A percentile compares a stretch with the other conserved stretches of the same genome.
These are phyloP conservation scores for Drosophila varians DNA, from an alignment of 1,140 invertebrate species.

Conservation along the genomic window DNA sequence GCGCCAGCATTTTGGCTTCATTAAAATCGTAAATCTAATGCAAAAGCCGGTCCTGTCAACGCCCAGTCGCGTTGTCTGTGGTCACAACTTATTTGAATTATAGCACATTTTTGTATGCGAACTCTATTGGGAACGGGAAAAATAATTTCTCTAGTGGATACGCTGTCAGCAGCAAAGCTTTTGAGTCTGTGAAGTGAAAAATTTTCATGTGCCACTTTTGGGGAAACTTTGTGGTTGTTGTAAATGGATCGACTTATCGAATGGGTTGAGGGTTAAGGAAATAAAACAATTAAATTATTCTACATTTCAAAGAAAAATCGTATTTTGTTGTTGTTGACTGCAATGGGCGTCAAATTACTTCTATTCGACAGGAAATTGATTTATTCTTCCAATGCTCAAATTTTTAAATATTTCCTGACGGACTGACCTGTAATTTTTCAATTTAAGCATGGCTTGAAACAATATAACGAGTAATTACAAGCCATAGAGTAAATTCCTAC, in stretches of 20 bases:
- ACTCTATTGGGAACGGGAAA: not conserved
- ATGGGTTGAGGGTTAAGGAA: not conserved
- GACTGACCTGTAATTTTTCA: too few species aligned
- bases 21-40: conserved; percentile 79
- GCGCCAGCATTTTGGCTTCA: conserved; percentile 38
- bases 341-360: accelerated
- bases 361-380: too few species aligned
- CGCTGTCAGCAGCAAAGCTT: conserved; percentile 3
- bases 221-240: not conserved
- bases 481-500: too few species aligned
- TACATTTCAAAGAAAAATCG: too few species aligned
- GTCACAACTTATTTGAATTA: conserved; percentile 46
- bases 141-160: conserved; percentile 17
- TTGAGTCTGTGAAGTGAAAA: not conserved
- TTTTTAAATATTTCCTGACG: too few species aligned
- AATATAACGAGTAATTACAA: not conserved
- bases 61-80: conserved; percentile 28
- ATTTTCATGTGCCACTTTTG: not conserved
- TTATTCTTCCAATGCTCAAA: too few species aligned
- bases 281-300: not conserved
- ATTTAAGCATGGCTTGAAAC: too few species aligned
- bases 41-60: conserved; percentile 48
- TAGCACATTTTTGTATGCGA: conserved; percentile 24
- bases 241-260: not conserved
- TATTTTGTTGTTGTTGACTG: not conserved